These are phyloP conservation scores for Noctua janthina DNA, from an alignment of 2,888 invertebrate genomes.

Conservation along the genomic window DNA sequence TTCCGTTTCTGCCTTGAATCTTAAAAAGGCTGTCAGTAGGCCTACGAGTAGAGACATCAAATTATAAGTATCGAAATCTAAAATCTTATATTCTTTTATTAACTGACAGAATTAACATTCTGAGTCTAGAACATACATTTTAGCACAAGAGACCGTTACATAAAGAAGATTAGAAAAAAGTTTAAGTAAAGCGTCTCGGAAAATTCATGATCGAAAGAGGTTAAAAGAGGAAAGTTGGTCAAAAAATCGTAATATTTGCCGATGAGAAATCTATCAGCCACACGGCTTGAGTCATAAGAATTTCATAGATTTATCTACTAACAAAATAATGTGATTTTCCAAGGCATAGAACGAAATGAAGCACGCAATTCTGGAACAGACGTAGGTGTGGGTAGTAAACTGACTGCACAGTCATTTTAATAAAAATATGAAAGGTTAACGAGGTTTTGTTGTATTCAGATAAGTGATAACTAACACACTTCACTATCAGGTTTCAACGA, in stretches of 20 bases:
- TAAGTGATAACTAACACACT: constrained; percentile 14
- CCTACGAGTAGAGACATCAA: background rate
- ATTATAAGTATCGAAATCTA: background rate
- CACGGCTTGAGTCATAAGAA: background rate
- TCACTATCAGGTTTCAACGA: constrained; percentile 3
- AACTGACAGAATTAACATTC: background rate
- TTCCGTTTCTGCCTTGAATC: background rate
- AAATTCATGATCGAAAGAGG: background rate
- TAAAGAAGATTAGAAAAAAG: background rate
- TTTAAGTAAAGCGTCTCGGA: background rate
- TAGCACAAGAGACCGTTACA: background rate
- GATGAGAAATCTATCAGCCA: too few relatives aligned
- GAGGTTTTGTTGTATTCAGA: constrained; percentile 36
- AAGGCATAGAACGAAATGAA: background rate
- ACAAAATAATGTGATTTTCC: background rate
- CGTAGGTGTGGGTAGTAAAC: background rate
- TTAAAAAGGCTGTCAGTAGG: background rate
- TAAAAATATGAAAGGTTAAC: constrained; percentile 14
- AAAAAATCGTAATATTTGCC: background rate
- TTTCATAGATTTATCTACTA: background rate
- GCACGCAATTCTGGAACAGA: background rate
- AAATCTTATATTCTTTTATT: background rate
- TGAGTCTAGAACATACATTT: background rate
- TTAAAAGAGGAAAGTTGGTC: background rate
- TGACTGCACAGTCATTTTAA: background rate